phyloP scores from a whole-genome alignment of 2,113 vertebrate species.

The Rutilus rutilus region DNA sequence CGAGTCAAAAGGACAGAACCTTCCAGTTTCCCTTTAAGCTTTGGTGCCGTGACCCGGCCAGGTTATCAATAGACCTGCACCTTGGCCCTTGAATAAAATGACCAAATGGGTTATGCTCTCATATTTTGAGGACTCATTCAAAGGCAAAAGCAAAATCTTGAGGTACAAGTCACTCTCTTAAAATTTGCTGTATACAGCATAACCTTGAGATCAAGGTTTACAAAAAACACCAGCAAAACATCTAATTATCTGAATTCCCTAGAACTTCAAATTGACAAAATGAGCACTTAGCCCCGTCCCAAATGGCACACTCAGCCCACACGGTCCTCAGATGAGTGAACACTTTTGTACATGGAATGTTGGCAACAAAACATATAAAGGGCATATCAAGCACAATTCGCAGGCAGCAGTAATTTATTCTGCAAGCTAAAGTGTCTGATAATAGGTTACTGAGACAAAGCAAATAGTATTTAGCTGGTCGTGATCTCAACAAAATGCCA shows the following conservation, averaged over 20 bases:
- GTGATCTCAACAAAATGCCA: neutral
- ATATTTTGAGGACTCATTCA: neutral
- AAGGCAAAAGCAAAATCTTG: neutral
- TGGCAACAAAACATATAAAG: neutral
- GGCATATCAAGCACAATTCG: neutral
- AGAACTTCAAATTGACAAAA: slow-evolving; percentile 10
- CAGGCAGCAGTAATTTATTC: neutral
- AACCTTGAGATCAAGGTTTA: neutral
- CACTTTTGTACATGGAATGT: neutral
- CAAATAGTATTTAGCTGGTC: neutral
- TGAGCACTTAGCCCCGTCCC: neutral
- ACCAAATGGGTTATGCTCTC: neutral
- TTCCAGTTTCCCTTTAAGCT: neutral
- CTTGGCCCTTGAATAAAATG: slow-evolving; percentile 24
- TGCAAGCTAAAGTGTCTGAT: neutral
- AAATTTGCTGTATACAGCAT: neutral
- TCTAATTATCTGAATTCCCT: neutral
- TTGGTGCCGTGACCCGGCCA: neutral
- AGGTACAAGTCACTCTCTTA: neutral
- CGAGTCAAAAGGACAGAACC: neutral
- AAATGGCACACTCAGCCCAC: neutral
- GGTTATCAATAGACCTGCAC: neutral
- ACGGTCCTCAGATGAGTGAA: neutral
- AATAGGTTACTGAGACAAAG: neutral
- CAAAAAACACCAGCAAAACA: slow-evolving; percentile 2